Evolutionary conservation across 2,888 invertebrate genomes (phyloP).

Genomic region (Aplocera efformata): DNA sequence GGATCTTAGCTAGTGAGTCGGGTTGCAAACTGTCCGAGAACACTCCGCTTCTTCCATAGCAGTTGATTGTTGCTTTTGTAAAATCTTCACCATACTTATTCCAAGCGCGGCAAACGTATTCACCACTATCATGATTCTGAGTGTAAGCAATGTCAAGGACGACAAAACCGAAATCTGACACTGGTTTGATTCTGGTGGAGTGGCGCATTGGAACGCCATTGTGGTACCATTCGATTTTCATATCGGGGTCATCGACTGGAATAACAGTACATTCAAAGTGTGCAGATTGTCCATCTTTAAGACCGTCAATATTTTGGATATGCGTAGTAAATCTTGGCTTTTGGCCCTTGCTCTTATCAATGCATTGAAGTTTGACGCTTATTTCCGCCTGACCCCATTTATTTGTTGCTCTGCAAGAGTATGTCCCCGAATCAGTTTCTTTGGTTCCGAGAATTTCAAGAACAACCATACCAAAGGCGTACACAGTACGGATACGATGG

Average conservation of each 20-base stretch:
- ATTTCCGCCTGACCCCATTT: slow-evolving; percentile 94
- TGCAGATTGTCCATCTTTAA: slow-evolving; percentile 95
- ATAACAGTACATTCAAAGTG: slow-evolving; percentile 97
- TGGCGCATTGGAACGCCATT: slow-evolving; percentile 94
- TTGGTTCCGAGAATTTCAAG: slow-evolving; percentile 97
- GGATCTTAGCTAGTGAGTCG: slow-evolving; percentile 92
- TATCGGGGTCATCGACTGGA: slow-evolving; percentile 95
- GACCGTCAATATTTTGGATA: slow-evolving; percentile 89
- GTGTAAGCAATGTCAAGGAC: slow-evolving; percentile 96
- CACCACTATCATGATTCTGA: slow-evolving; percentile 95
- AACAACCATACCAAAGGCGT: slow-evolving; percentile 98
- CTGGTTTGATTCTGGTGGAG: slow-evolving; percentile 94
- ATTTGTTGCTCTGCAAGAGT: slow-evolving; percentile 93
- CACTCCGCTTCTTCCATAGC: slow-evolving; percentile 91
- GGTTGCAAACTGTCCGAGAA: slow-evolving; percentile 95
- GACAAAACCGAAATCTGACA: slow-evolving; percentile 97
- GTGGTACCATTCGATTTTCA: slow-evolving; percentile 98
- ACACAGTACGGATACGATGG: slow-evolving; percentile 94
- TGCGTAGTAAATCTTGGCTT: slow-evolving; percentile 94
- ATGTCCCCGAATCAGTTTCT: slow-evolving; percentile 94
- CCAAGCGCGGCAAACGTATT: slow-evolving; percentile 94
- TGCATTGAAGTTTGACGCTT: slow-evolving; percentile 89
- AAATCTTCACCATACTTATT: slow-evolving; percentile 95
- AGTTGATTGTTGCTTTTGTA: slow-evolving; percentile 91
- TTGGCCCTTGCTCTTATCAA: slow-evolving; percentile 91